A percentile compares a stretch with the other conserved stretches of the same genome.
Evolutionary conservation across 2,888 invertebrate species (phyloP).

Genomic region (Drosophila leonis): DNA sequence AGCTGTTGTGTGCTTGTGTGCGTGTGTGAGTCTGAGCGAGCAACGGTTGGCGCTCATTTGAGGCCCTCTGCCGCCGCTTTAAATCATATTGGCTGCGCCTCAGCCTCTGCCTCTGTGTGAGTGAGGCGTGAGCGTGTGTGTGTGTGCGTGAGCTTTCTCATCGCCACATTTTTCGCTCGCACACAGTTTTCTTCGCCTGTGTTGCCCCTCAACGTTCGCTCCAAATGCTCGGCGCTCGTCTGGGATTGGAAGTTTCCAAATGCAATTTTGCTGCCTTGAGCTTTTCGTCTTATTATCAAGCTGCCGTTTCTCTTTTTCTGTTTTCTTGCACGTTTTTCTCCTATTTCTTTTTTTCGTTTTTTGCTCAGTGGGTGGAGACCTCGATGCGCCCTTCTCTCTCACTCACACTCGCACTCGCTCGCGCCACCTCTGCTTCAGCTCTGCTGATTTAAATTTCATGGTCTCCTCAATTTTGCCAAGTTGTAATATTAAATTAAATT

Average conservation of each 20-base stretch:
- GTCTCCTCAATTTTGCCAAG: conserved; percentile 72
- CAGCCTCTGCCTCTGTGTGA: conserved; percentile 29
- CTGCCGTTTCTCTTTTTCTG: conserved; percentile 40
- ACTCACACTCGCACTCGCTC: background rate
- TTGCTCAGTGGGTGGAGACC: conserved; percentile 53
- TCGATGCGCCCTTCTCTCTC: conserved; percentile 32
- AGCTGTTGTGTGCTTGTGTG: conserved; percentile 35
- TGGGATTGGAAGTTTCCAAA: conserved; percentile 84
- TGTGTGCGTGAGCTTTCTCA: conserved; percentile 60
- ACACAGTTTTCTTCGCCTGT: conserved; percentile 54
- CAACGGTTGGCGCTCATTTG: conserved; percentile 73
- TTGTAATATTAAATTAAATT: conserved; percentile 74
- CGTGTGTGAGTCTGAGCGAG: conserved; percentile 59
- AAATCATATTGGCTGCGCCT: conserved; percentile 81
- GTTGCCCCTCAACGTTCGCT: conserved; percentile 30
- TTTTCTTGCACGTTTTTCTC: conserved; percentile 36
- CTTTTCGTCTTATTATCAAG: conserved; percentile 73
- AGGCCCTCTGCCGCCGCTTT: conserved; percentile 69
- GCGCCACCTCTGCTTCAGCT: conserved; percentile 19
- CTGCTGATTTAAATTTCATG: conserved; percentile 77
- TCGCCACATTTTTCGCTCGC: conserved; percentile 66
- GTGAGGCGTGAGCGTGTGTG: conserved; percentile 15
- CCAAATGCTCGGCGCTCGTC: conserved; percentile 61
- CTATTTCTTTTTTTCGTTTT: conserved; percentile 23
- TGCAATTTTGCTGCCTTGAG: conserved; percentile 79